Percentiles rank a stretch among this genome's conserved stretches.
Conservation (phyloP, 1,140 invertebrate species). For the Bicyclus anynana region DNA sequence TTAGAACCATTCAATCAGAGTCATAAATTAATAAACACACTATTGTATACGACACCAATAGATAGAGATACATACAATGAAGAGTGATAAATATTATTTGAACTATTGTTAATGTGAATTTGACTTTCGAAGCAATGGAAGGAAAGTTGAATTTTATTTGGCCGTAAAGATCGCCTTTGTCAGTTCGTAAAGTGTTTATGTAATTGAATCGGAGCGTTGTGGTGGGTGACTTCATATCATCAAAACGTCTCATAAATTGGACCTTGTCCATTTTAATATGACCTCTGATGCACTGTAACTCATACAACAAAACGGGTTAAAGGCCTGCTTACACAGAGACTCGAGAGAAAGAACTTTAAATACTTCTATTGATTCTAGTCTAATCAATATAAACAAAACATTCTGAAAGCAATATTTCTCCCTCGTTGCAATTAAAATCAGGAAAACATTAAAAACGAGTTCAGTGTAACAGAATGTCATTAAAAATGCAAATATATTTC, state of each 20-base stretch:
- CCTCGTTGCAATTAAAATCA: background rate
- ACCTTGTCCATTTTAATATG: constrained; percentile 16
- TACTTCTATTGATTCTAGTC: too few relatives aligned
- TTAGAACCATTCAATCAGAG: background rate
- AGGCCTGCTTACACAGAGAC: too few relatives aligned
- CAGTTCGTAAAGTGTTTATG: constrained; percentile 11
- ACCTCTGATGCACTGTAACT: constrained; percentile 6
- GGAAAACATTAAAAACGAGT: background rate
- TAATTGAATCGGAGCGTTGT: constrained; percentile 46
- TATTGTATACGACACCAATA: constrained; percentile 7
- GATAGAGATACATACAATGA: constrained; percentile 14
- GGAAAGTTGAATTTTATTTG: constrained; percentile 1
- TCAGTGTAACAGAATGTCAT: background rate
- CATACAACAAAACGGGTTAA: background rate
- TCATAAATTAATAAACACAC: constrained; percentile 17
- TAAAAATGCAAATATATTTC: background rate
- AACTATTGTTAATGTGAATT: background rate
- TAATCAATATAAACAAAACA: too few relatives aligned
- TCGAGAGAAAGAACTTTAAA: too few relatives aligned
- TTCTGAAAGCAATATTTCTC: too few relatives aligned
- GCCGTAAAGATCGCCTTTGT: background rate
- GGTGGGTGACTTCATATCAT: constrained; percentile 41
- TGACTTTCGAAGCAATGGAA: background rate
- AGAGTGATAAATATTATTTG: constrained; percentile 7
- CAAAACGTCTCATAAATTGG: constrained; percentile 35